Evolutionary conservation across 2,113 vertebrate genomes (phyloP).

Genomic region (Channa maculata): DNA sequence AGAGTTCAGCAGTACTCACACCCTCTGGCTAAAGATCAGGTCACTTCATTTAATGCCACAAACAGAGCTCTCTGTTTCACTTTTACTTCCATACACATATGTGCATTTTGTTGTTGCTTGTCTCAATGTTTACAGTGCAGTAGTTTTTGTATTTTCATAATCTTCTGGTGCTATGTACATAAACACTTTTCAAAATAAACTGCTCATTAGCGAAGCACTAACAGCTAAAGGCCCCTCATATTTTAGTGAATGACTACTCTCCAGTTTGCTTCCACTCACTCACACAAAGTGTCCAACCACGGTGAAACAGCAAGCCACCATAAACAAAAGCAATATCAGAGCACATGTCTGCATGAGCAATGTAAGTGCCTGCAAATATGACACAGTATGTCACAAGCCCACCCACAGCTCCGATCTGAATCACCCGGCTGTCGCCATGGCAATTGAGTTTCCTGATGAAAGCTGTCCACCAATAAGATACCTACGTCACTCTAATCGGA

Average conservation of each 20-base stretch:
- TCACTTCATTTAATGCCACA: constrained; percentile 48
- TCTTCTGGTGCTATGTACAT: not conserved
- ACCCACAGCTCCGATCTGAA: constrained; percentile 57
- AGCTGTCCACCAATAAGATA: constrained; percentile 60
- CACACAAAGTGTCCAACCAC: constrained; percentile 13
- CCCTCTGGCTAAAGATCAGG: constrained; percentile 38
- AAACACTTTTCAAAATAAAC: constrained; percentile 20
- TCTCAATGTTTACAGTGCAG: not conserved
- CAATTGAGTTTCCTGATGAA: constrained; percentile 66
- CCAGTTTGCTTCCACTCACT: constrained; percentile 8
- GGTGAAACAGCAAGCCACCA: constrained; percentile 13
- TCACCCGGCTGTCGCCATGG: constrained; percentile 68
- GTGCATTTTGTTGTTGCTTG: not conserved
- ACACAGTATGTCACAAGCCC: constrained; percentile 57
- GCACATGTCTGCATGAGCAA: constrained; percentile 30
- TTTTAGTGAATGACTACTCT: constrained; percentile 26
- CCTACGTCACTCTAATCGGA: constrained; percentile 57
- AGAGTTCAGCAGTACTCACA: constrained; percentile 60
- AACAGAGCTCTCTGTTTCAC: constrained; percentile 35
- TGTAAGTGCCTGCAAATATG: constrained; percentile 55
- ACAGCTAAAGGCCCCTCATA: constrained; percentile 14
- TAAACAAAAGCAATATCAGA: constrained; percentile 51
- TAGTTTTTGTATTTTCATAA: constrained; percentile 1
- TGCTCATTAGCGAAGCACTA: constrained; percentile 21
- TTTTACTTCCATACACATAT: constrained; percentile 30